Evolutionary conservation across 2,888 invertebrate species (phyloP).

Genomic region (Amphipoea oculea): DNA sequence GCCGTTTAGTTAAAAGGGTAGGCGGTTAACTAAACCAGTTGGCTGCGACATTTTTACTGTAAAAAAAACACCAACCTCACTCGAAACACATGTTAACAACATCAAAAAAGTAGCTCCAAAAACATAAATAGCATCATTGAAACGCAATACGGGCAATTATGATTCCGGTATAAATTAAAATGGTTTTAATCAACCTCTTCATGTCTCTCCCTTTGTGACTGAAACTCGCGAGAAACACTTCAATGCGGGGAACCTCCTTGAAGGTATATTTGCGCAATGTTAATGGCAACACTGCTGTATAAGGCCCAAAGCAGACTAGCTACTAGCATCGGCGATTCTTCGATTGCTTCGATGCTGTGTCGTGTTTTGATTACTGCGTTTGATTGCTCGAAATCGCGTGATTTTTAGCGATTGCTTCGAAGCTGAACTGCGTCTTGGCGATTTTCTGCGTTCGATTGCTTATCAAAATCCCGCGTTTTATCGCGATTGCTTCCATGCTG

Average conservation of each 20-base stretch:
- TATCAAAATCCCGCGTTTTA: background rate
- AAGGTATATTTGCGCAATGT: conserved; percentile 36
- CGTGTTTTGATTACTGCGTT: background rate
- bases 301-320: background rate
- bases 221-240: conserved; percentile 34
- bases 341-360: background rate
- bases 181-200: conserved; percentile 45
- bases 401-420: background rate
- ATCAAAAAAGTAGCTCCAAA: conserved; percentile 1
- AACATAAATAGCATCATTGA: conserved; percentile 29
- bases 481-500: background rate
- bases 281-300: conserved; percentile 28
- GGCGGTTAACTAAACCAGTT: too few species aligned
- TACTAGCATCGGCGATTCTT: background rate
- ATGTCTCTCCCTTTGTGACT: conserved; percentile 56
- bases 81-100: background rate
- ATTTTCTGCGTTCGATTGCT: background rate
- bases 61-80: background rate
- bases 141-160: conserved; percentile 48
- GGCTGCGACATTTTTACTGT: too few species aligned
- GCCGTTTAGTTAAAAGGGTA: too few species aligned
- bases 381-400: background rate
- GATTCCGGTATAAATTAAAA: conserved; percentile 46
- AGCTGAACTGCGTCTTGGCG: background rate
- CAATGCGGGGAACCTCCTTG: conserved; percentile 24